Conservation (phyloP, 2,113 vertebrate genomes). For the Lichenostomus cassidix region DNA sequence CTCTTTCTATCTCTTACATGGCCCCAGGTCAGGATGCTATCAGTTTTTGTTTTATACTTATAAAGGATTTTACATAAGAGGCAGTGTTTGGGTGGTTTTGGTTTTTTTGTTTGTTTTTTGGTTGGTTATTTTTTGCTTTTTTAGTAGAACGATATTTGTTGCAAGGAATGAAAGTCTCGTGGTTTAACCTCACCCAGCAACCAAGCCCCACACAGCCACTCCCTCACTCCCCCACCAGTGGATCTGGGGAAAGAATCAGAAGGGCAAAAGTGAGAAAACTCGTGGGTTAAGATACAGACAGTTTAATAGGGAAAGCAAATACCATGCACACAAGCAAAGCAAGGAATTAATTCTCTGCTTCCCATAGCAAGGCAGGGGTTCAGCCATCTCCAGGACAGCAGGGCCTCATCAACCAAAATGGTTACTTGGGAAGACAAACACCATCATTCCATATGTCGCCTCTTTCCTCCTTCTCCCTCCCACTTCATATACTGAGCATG, state of each 20-base stretch:
- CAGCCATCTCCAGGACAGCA: background rate
- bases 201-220: fast-evolving
- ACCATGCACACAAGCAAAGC: fast-evolving
- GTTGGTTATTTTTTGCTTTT: background rate
- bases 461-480: background rate
- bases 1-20: background rate
- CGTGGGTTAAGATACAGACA: background rate
- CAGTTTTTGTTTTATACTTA: background rate
- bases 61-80: background rate
- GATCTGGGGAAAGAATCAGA: background rate
- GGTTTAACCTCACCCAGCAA: background rate
- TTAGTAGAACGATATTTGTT: background rate
- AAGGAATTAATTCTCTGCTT: background rate
- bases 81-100: too few relatives aligned
- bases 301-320: background rate
- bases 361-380: background rate
- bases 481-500: background rate
- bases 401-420: background rate
- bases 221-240: background rate
- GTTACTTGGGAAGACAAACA: background rate
- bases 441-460: background rate
- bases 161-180: fast-evolving
- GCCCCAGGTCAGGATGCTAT: background rate
- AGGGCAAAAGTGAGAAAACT: background rate
- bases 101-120: background rate